These are phyloP conservation scores for Itoplectis maculator DNA, from an alignment of 2,888 invertebrate genomes.

Conservation along the genomic window DNA sequence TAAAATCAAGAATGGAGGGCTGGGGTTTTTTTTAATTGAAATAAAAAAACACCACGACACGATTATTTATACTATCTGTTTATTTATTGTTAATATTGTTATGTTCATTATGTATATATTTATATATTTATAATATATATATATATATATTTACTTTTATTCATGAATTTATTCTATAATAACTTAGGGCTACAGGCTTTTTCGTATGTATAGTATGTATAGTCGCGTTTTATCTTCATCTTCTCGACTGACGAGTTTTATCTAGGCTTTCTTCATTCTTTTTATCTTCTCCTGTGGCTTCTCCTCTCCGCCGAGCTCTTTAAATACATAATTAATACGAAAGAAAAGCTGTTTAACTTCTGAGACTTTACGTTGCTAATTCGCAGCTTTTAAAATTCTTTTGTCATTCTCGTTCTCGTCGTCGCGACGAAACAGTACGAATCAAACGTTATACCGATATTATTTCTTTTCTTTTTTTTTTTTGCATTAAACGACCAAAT, in stretches of 20 bases:
- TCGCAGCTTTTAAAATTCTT: neutral
- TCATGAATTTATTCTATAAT: slow-evolving; percentile 78
- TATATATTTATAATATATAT: slow-evolving; percentile 75
- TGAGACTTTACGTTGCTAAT: slow-evolving; percentile 33
- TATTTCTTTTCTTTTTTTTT: neutral
- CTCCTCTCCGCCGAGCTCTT: slow-evolving; percentile 7
- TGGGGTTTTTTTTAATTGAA: slow-evolving; percentile 1
- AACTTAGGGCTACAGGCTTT: slow-evolving; percentile 75
- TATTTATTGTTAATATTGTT: slow-evolving; percentile 80
- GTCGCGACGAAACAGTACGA: neutral
- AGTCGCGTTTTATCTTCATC: slow-evolving; percentile 49
- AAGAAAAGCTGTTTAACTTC: slow-evolving; percentile 49
- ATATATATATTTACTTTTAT: slow-evolving; percentile 74
- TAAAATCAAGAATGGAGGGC: neutral
- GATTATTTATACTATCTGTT: slow-evolving; percentile 75
- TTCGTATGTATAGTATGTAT: slow-evolving; percentile 77
- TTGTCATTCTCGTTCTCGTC: neutral
- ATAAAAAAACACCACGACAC: slow-evolving; percentile 27
- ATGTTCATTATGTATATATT: slow-evolving; percentile 77
- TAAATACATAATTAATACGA: slow-evolving; percentile 36
- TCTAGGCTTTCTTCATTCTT: slow-evolving; percentile 43
- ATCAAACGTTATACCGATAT: neutral
- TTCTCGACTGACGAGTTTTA: slow-evolving; percentile 39
- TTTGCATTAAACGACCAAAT: slow-evolving; percentile 9
- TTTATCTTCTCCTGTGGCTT: slow-evolving; percentile 11